Base-by-base conservation (phyloP, 1,140 invertebrate species). In the Andricus grossulariae region DNA sequence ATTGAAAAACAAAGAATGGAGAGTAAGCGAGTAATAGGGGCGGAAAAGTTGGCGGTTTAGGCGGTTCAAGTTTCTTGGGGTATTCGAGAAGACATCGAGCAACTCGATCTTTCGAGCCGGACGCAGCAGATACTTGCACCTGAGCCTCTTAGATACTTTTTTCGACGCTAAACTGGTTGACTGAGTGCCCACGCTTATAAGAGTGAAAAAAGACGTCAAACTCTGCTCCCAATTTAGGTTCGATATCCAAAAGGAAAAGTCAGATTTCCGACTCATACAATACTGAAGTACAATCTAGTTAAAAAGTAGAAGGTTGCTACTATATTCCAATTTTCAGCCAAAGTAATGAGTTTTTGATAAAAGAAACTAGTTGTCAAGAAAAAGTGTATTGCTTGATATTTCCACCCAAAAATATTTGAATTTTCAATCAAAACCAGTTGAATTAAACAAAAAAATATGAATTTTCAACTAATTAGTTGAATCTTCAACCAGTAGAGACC, bases 91-190 rank as follows among this genome's bases (percentile, higher is more conserved):
- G 89, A 83, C 87, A 85, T 77, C 79, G 76, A 77, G 90, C 80
- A 91, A 91, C 85, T 88, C 85, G 90, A 91, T 90, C 87, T 86
- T 80, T 83, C 86, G 87, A 91, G 89, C 90, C 89, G 90, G 90
- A 90, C 89, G 86, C 85, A 77, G 76, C 77, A 83, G 85, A 90
- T 88, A 89, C 85, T 85, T 86, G 85, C 86, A 87, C 86, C 88
- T 90, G 88, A 91, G 90, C 89, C 85, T 87, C 89, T 91, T 91
- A 91, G 75, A 80, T 72, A 74, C 71, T 82, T 81, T 83, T 81
- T 74, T 66, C 21, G 11, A 39, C 25, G 32, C 32, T 66, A 66
- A 66, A 66, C 60, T 32, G 60, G 60, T 66, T 66, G 60, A 66
- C 12, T 32, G 25, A 66, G 15, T 66, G 25, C 39, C 60, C 25